Percentiles rank a stretch among this genome's conserved stretches.
Evolutionary conservation across 2,113 vertebrate genomes (phyloP).

Genomic region (Hippotragus niger): DNA sequence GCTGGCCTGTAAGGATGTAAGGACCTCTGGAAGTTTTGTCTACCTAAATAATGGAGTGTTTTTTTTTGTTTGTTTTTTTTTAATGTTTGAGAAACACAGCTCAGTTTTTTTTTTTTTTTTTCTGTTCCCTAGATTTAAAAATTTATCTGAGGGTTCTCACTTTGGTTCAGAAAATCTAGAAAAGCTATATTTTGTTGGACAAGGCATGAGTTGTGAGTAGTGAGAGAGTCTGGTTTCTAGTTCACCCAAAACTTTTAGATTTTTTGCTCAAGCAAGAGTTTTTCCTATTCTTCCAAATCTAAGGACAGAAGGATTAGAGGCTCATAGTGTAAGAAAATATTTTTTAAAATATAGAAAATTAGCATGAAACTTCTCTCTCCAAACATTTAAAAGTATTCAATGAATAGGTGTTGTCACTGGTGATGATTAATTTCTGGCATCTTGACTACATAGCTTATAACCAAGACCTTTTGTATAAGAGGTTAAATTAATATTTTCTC

Average conservation of each 20-base stretch:
- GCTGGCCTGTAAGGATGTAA: not conserved
- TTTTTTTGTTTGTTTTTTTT: not conserved
- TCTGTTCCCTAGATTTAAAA: not conserved
- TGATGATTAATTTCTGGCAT: not conserved
- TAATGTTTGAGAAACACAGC: not conserved
- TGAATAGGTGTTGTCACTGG: not conserved
- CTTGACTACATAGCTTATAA: not conserved
- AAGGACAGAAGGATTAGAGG: not conserved
- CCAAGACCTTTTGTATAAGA: not conserved
- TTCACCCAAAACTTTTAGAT: not conserved
- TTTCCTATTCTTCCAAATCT: not conserved
- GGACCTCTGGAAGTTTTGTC: not conserved
- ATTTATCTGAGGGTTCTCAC: not conserved
- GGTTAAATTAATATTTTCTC: not conserved
- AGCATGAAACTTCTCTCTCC: not conserved
- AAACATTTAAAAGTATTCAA: not conserved
- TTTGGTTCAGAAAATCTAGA: not conserved
- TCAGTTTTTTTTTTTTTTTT: not conserved
- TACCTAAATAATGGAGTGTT: not conserved
- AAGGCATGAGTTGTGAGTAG: not conserved
- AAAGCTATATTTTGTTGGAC: not conserved
- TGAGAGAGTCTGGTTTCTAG: not conserved
- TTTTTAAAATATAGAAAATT: not conserved
- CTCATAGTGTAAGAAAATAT: not conserved
- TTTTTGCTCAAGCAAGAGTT: not conserved